A percentile compares a stretch with the other conserved stretches of the same genome.
phyloP scores from a whole-genome alignment of 2,888 invertebrate species.

The Arrhopalites spinosus region DNA sequence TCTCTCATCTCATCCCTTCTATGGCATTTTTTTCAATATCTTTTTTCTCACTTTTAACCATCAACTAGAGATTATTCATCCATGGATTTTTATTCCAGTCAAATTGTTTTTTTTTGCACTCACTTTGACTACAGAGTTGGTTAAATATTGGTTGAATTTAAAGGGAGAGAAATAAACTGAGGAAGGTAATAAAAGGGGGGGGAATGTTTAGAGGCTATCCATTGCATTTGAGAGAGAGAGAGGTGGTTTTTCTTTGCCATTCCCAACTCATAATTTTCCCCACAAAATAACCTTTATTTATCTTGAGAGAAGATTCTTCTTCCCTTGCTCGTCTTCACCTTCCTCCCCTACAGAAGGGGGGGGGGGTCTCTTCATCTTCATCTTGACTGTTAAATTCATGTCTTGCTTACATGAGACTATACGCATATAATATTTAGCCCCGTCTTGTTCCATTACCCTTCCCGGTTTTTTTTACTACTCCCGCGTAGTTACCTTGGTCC shows the following conservation, averaged over 20 bases:
- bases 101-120: no score
- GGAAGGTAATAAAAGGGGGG: not conserved
- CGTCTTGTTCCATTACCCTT: not conserved
- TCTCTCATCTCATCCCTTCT: no score
- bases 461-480: not conserved
- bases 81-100: no score
- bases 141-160: no score
- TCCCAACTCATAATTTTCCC: conserved; percentile 16
- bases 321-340: conserved; percentile 6
- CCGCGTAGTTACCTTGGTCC: not conserved
- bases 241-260: not conserved
- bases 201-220: not conserved
- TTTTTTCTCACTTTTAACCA: no score
- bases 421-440: not conserved
- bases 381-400: not conserved
- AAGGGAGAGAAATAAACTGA: not conserved
- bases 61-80: no score
- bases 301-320: not conserved
- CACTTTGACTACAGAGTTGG: no score
- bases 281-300: conserved; percentile 13
- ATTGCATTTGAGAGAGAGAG: conserved; percentile 6
- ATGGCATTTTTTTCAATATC: no score
- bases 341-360: not conserved
- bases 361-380: not conserved
- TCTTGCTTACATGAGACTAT: not conserved